Percentiles rank a stretch among this genome's conserved stretches.
phyloP scores from a whole-genome alignment of 2,888 invertebrate species.

The Callosobruchus maculatus region DNA sequence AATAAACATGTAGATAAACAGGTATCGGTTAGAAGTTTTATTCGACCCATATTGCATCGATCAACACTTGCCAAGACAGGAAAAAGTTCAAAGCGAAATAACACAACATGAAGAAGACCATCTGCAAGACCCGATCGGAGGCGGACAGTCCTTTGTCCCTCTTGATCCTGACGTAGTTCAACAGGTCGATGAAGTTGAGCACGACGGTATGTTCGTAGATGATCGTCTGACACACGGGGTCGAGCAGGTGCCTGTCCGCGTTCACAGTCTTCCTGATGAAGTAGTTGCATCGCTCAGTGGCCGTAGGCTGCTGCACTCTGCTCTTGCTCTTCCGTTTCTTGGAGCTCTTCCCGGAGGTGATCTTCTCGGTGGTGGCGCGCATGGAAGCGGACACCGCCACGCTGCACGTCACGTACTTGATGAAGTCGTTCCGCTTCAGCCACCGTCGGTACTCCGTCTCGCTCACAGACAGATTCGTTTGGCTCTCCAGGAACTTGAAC shows the following conservation, averaged over 20 bases:
- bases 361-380: not conserved
- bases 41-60: no score
- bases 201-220: slow-evolving; percentile 19
- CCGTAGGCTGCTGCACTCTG: no score
- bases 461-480: slow-evolving; percentile 10
- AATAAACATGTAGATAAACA: no score
- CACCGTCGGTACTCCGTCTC: slow-evolving; percentile 20
- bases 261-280: no score
- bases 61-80: no score
- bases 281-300: no score
- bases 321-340: not conserved
- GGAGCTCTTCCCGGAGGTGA: not conserved
- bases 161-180: slow-evolving; percentile 1
- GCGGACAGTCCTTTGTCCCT: slow-evolving; percentile 8
- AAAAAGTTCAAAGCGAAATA: slow-evolving; percentile 12
- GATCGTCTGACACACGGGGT: not conserved
- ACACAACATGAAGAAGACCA: slow-evolving; percentile 18
- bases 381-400: not conserved
- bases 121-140: slow-evolving; percentile 14
- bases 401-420: slow-evolving; percentile 12
- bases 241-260: not conserved
- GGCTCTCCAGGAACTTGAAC: not conserved
- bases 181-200: slow-evolving; percentile 14
- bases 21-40: no score
- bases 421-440: slow-evolving; percentile 18